These are phyloP conservation scores for Theristicus caerulescens DNA, from an alignment of 2,113 vertebrate genomes.

Conservation along the genomic window DNA sequence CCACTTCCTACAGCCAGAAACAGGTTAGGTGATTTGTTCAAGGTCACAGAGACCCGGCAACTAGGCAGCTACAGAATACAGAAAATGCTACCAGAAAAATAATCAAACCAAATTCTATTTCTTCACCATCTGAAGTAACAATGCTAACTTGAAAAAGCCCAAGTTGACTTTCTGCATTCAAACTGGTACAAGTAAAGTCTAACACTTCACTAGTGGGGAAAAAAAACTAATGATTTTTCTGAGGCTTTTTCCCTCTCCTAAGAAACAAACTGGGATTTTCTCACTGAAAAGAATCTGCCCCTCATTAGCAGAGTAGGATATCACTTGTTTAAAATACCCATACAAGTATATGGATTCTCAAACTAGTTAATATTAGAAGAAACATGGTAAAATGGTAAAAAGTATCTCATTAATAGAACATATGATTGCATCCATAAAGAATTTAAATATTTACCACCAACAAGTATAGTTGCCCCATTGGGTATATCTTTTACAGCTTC, in stretches of 20 bases:
- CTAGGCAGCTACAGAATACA: rapidly evolving
- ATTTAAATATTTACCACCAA: slow-evolving; percentile 85
- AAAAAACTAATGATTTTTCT: background rate
- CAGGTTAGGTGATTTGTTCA: background rate
- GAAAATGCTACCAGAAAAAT: background rate
- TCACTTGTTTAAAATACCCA: background rate
- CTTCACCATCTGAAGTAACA: background rate
- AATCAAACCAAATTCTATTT: background rate
- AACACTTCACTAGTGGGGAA: background rate
- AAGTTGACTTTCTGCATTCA: background rate
- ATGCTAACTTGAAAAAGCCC: background rate
- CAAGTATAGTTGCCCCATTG: slow-evolving; percentile 86
- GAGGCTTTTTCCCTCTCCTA: background rate
- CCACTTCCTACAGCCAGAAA: background rate
- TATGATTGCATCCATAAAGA: background rate
- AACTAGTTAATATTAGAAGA: background rate
- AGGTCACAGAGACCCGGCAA: background rate
- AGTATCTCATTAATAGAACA: background rate
- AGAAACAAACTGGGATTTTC: background rate
- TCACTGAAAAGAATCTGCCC: background rate
- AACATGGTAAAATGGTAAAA: background rate
- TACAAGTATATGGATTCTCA: background rate
- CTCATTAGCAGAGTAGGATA: background rate
- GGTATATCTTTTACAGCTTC: slow-evolving; percentile 95
- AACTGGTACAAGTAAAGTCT: background rate